Base-by-base conservation (phyloP, 2,797 vertebrate genomes). In the Acanthopagrus latus region DNA sequence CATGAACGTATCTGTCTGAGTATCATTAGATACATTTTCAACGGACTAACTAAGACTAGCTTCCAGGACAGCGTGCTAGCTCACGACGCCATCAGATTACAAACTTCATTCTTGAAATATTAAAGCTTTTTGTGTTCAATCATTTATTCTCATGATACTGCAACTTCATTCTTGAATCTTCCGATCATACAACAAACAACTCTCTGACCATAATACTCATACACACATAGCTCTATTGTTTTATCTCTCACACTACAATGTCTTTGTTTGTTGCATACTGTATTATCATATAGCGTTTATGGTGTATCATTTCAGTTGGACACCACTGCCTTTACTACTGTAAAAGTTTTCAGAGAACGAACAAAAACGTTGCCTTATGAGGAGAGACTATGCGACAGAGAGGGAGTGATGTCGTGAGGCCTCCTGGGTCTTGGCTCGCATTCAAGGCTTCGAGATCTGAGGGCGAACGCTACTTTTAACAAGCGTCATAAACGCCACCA, bases 401-500 rank as follows among this genome's bases (percentile, higher is more conserved):
- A 56, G 23, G 27, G 9, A 64, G 60, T 66, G 71, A 82, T 76
- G 76, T 82, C 72, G 76, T 33, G 3, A 69, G 54, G 59, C 58
- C 78, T 77, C 80, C 69, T 77, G 68, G 71, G 76, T 78, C 71
- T 79, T 88, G 78, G 81, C 82, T 77, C 6, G 29, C 20, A 67
- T 80, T 84, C 78, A 88, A 81, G 85, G 67, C 64, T 29, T 55
- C 1, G 0, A 80, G 71, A 87, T 89, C 81, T 84, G 78, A 88
- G 33, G 58, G 41, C 44, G 78, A 84, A 82, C 71, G 73, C 60
- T 63, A 18, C 63, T 80, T 86, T 91, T 90, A 84, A 91, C 77
- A 85, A 75, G 76, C 76, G 46, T 87, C 78, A 88, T 93, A 93
- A 93, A 91, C 64, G 78, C 74, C 86, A 89, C 68, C 74, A 86